Base-by-base conservation (phyloP, 2,797 vertebrate species). In the Naso thynnoides region DNA sequence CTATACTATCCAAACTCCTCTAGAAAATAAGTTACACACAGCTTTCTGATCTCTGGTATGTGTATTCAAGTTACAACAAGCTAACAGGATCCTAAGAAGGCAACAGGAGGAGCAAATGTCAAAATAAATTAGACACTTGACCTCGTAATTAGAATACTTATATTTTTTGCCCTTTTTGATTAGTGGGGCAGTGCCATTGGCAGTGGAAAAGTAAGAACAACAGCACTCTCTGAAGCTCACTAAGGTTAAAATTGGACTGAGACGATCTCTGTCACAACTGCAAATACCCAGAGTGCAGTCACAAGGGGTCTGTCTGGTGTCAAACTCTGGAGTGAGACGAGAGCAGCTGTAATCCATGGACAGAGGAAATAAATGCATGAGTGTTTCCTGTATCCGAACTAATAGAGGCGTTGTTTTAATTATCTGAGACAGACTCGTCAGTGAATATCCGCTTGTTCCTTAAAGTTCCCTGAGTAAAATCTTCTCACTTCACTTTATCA, bases 21-120 rank as follows among this genome's bases (percentile, higher is more conserved):
- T 45, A 13, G 39, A 41, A 48, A 36, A 41, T 53, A 33, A 38
- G 16, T 48, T 44, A 47, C 39, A 13, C 54, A 18, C 42, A 36
- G 33, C 21, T 48, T 44, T 53, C 8, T 54, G 27, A 62, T 4
- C 13, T 16, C 39, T 65, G 69, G 71, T 76, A 75, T 72, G 58
- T 55, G 23, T 6, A 44, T 44, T 52, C 73, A 60, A 39, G 77
- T 57, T 73, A 41, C 57, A 62, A 70, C 72, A 81, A 29, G 70
- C 31, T 23, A 29, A 58, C 36, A 19, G 14, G 57, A 21, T 52
- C 31, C 13, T 14, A 31, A 52, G 61, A 62, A 39, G 26, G 24
- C 45, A 58, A 62, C 45, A 62, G 23, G 31, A 49, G 18, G 33
- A 50, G 18, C 41, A 63, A 42, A 45, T 60, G 31, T 39, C 49